Conservation (phyloP, 2,797 vertebrate genomes). For the Catharus ustulatus region DNA sequence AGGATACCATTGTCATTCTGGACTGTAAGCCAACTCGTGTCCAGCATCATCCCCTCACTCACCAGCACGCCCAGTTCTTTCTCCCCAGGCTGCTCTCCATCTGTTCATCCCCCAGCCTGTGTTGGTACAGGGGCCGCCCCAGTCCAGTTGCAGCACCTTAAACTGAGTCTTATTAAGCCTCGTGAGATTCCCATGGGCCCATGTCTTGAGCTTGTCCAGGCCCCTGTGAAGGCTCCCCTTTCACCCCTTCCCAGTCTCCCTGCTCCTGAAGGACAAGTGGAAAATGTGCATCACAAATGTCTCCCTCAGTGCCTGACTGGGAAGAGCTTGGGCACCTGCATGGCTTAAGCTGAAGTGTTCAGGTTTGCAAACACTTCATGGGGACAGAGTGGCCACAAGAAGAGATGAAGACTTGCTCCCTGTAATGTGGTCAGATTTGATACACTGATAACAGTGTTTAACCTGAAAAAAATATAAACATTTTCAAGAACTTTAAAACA, state of each 20-base stretch:
- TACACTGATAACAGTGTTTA: accelerated
- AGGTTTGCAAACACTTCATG: not conserved
- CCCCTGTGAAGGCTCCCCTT: not conserved
- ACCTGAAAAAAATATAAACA: not conserved
- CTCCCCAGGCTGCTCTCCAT: accelerated
- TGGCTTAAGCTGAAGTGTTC: not conserved
- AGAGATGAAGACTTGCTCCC: not conserved
- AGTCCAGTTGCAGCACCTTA: not conserved
- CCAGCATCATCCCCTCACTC: not conserved
- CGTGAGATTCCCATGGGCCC: not conserved
- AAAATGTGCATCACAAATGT: not conserved
- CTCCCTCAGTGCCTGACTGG: not conserved
- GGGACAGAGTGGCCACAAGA: not conserved
- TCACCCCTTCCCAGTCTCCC: not conserved
- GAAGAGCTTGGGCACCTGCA: accelerated
- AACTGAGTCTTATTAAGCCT: not conserved
- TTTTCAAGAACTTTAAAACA: not conserved
- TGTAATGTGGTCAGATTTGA: not conserved
- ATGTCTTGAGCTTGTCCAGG: not conserved
- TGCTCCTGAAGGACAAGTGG: not conserved
- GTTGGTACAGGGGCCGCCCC: accelerated
- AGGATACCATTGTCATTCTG: not conserved
- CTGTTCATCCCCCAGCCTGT: no score
- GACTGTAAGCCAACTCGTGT: not conserved
- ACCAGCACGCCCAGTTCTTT: not conserved